Base-by-base conservation (phyloP, 2,888 invertebrate species). In the Crocallis elinguaria region DNA sequence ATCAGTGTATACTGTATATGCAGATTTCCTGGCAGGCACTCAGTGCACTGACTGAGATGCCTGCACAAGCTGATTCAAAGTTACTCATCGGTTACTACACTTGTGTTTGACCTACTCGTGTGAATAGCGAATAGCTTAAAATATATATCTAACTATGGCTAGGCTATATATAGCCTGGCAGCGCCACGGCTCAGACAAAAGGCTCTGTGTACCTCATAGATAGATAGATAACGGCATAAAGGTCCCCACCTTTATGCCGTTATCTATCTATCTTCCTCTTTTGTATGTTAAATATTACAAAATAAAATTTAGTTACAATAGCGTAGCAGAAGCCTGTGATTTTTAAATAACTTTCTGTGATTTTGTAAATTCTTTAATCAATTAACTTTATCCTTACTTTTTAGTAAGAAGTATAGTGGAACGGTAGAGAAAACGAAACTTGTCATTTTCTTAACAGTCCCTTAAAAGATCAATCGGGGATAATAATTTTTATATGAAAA, bases 51-150 rank as follows among this genome's bases (percentile, higher is more conserved):
- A n/a, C n/a, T n/a, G n/a, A 9, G 9, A 46, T 43, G n/a, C 59
- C 56, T 60, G 62, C 57, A 49, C 52, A 58, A 64, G 64, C 67
- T 66, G 63, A 68, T 71, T 67, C 64, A 51, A 71, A 77, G 66
- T 76, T 73, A 52, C 59, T 61, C 60, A 62, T 61, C 55, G 55
- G 62, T 66, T 68, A 69, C 69, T 65, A 59, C n/a, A 14, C 64
- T 51, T 71, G 60, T 71, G 73, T 78, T 74, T 77, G 77, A 77
- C 79, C 79, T 77, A 78, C 66, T 79, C 67, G 56, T 58, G 62
- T 27, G 57, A 30, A 13, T 19, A 41, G 39, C 49, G 37, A 50
- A 52, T 53, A 51, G 49, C 41, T 51, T 36, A 43, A 32, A 29
- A 38, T 36, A 12, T 43, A 39, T 21, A 25, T 6, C 17, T 32